A percentile compares a stretch with the other conserved stretches of the same genome.
phyloP scores from a whole-genome alignment of 2,888 invertebrate genomes.

The Harpagoxenus sublaevis region DNA sequence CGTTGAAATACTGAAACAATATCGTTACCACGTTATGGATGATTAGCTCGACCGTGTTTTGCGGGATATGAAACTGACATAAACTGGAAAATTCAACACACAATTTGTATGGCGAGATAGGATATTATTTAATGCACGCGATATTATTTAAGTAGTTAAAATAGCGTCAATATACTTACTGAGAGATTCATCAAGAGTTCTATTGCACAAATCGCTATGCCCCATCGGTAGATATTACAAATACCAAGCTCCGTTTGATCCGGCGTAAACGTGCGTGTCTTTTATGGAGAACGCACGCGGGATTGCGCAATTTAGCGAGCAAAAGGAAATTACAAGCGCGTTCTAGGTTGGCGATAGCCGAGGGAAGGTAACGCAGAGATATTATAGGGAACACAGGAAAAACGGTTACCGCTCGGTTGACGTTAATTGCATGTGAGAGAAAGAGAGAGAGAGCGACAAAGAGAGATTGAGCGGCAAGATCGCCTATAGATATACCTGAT shows the following conservation, averaged over 20 bases:
- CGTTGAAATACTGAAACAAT: constrained; percentile 44
- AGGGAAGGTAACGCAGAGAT: constrained; percentile 35
- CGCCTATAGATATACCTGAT: background rate
- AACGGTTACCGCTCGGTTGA: constrained; percentile 24
- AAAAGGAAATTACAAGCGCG: constrained; percentile 79
- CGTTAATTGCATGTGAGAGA: constrained; percentile 42
- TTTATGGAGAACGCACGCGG: constrained; percentile 61
- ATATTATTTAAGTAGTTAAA: background rate
- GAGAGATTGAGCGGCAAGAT: background rate
- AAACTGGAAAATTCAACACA: background rate
- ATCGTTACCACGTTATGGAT: background rate
- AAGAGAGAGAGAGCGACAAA: background rate
- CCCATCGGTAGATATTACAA: background rate
- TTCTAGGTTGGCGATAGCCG: constrained; percentile 55
- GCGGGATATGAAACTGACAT: background rate
- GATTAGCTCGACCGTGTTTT: constrained; percentile 22
- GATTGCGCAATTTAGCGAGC: constrained; percentile 71
- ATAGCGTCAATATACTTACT: background rate
- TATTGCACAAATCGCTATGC: background rate
- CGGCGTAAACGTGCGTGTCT: constrained; percentile 47
- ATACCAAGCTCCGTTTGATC: constrained; percentile 34
- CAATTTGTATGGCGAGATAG: background rate
- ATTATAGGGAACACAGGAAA: constrained; percentile 29
- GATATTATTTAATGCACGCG: background rate
- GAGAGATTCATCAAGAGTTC: background rate